phyloP scores from a whole-genome alignment of 2,888 invertebrate genomes.

The Sarcophaga subvicina region DNA sequence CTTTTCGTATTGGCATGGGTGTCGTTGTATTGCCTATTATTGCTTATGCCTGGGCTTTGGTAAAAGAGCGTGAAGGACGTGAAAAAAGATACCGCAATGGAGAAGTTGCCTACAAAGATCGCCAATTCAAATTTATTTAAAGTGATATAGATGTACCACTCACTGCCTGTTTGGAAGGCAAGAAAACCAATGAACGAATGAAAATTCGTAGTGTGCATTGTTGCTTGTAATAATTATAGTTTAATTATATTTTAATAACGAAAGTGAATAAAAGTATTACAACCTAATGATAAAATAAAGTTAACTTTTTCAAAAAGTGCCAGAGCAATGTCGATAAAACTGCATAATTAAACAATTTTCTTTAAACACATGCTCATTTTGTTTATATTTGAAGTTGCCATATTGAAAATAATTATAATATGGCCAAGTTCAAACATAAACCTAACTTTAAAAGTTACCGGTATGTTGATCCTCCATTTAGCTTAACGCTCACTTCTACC shows the following conservation, averaged over 20 bases:
- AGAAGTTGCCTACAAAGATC: constrained; percentile 89
- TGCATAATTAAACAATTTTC: no score
- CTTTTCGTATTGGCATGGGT: constrained; percentile 83
- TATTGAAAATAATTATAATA: no score
- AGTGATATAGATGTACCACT: constrained; percentile 17
- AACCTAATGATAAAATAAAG: no score
- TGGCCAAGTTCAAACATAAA: no score
- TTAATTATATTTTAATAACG: constrained; percentile 61
- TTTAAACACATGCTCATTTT: no score
- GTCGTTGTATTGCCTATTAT: constrained; percentile 84
- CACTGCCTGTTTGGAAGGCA: not conserved
- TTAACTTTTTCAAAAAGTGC: no score
- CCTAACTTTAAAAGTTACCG: no score
- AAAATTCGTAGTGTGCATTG: not conserved
- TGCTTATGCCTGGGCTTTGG: constrained; percentile 83
- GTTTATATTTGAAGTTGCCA: no score
- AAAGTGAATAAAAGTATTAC: constrained; percentile 27
- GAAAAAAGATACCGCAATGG: constrained; percentile 87
- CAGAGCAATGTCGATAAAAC: no score
- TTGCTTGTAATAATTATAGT: constrained; percentile 57
- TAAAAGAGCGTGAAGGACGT: constrained; percentile 82
- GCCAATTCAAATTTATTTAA: constrained; percentile 87
- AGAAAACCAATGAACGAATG: constrained; percentile 1
- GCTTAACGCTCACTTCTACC: no score
- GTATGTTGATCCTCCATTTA: no score